Base-by-base conservation (phyloP, 2,797 vertebrate species). In the Ibycter americanus region DNA sequence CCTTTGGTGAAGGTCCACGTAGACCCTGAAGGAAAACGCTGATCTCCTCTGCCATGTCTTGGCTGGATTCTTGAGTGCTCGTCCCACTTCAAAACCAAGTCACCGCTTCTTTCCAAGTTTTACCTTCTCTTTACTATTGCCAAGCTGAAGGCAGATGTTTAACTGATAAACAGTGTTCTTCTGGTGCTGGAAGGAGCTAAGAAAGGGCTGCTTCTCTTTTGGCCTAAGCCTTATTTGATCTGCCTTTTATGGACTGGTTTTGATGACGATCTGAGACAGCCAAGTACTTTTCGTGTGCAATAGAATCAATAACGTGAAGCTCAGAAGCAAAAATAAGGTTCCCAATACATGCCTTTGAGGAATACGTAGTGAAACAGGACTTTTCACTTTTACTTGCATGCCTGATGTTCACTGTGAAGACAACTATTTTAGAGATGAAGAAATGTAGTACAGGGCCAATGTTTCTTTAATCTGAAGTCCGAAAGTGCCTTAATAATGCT, bases 241-340 rank as follows among this genome's bases (percentile, higher is more conserved):
- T 98, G 32, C 62, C 87, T 98, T 98, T 98, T 98, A 97, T 98
- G 98, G 98, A 97, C 97, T 96, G 87, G 96, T 98, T 92, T 98
- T 98, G 97, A 98, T 98, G 96, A 97, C 98, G 96, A 98, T 97
- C 98, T 97, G 97, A 98, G 97, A 96, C 94, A 98, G 78, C 97
- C 97, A 98, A 98, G 98, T 91, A 97, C 96, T 97, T 94, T 98
- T 94, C 83, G 58, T 77, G 74, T 95, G 51, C 17, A 15, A 73
- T 66, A 76, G 84, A 91, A 95, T 74, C 65, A 51, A 34, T 71
- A 49, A 68, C 15, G 38, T 79, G 58, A 90, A 61, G 26, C 85
- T 85, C 55, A 76, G 87, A 73, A 84, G 36, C 27, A 74, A 86
- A 47, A 86, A 32, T 0, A 16, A 89, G 73, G 58, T 11, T 86